A percentile compares a stretch with the other conserved stretches of the same genome.
These are phyloP conservation scores for Pseudanteris insignis DNA, from an alignment of 2,888 invertebrate species.

Conservation along the genomic window DNA sequence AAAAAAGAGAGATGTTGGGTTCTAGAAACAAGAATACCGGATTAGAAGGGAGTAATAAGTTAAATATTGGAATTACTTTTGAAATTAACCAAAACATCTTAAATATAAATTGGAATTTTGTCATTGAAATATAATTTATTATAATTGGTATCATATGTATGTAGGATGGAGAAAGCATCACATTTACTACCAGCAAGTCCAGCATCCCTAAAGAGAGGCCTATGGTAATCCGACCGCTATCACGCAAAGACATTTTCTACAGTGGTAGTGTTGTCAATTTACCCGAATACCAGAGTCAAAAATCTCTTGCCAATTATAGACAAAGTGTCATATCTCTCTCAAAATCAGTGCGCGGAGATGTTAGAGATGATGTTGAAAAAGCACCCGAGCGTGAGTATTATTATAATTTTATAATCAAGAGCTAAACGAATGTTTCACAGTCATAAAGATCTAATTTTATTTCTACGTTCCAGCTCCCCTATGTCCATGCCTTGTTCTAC, in stretches of 20 bases:
- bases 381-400: constrained; percentile 48
- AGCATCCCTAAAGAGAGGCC: constrained; percentile 68
- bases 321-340: constrained; percentile 92
- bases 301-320: constrained; percentile 87
- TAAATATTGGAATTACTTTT: neutral
- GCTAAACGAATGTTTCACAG: too few relatives aligned
- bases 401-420: neutral
- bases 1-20: too few relatives aligned
- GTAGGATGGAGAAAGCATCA: constrained; percentile 77
- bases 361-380: constrained; percentile 74
- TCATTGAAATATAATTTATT: too few relatives aligned
- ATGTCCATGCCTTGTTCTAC: constrained; percentile 81
- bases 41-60: too few relatives aligned
- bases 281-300: constrained; percentile 92
- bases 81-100: neutral
- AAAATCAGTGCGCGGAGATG: constrained; percentile 70
- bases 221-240: constrained; percentile 87
- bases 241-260: constrained; percentile 97
- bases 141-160: too few relatives aligned
- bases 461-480: constrained; percentile 73
- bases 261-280: constrained; percentile 94
- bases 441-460: too few relatives aligned
- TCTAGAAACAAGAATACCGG: too few relatives aligned
- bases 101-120: too few relatives aligned
- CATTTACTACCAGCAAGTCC: constrained; percentile 70